A percentile compares a stretch with the other conserved stretches of the same genome.
phyloP scores from a whole-genome alignment of 2,113 vertebrate genomes.

The Oncorhynchus mykiss region DNA sequence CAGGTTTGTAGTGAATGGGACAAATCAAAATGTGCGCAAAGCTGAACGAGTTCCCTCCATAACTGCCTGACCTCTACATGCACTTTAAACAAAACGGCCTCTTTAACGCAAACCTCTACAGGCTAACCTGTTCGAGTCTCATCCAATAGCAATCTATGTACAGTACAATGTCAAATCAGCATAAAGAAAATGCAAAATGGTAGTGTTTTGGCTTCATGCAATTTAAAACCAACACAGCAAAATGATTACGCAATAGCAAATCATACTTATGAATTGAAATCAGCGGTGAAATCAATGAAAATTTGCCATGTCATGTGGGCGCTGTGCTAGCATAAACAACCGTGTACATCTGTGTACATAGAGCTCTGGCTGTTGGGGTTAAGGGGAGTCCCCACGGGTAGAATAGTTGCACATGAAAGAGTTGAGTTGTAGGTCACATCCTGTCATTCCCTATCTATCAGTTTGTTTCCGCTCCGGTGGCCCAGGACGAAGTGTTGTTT shows the following conservation, averaged over 20 bases:
- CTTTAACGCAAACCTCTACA: too few relatives aligned
- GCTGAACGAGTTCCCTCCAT: background rate
- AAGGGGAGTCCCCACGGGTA: conserved; percentile 31
- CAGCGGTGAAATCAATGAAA: background rate
- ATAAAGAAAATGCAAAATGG: too few relatives aligned
- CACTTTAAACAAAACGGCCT: too few relatives aligned
- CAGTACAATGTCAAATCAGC: too few relatives aligned
- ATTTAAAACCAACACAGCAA: too few relatives aligned
- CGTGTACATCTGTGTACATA: conserved; percentile 1
- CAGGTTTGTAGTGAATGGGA: too few relatives aligned
- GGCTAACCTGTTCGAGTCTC: too few relatives aligned
- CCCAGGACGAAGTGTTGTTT: conserved; percentile 37
- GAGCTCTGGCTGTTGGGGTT: conserved; percentile 5
- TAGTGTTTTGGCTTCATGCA: too few relatives aligned
- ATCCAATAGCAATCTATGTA: too few relatives aligned
- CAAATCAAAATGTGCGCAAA: background rate
- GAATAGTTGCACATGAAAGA: conserved; percentile 53
- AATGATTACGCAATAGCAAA: too few relatives aligned
- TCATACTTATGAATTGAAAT: too few relatives aligned
- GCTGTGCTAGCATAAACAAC: background rate
- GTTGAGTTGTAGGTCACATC: conserved; percentile 79
- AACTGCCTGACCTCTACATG: too few relatives aligned
- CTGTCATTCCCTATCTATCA: conserved; percentile 75
- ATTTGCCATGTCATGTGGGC: background rate
- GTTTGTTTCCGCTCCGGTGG: conserved; percentile 67